Evolutionary conservation across 2,888 invertebrate species (phyloP).

Genomic region (Stegophylla sp.): DNA sequence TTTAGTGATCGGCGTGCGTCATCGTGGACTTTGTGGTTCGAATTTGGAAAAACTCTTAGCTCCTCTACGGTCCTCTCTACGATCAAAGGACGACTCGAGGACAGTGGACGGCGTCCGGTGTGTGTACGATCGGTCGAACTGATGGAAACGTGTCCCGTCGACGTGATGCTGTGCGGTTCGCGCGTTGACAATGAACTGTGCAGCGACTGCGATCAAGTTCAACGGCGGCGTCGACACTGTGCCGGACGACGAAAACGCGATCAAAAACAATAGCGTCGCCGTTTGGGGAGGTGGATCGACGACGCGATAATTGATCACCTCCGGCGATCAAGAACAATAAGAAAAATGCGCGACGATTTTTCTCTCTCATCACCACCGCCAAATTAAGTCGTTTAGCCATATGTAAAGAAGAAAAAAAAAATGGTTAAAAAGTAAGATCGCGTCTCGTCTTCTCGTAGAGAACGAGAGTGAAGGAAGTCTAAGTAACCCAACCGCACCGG

Average conservation of each 20-base stretch:
- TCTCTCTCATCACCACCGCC: conserved; percentile 23
- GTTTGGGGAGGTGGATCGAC: conserved; percentile 9
- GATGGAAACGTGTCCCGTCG: not conserved
- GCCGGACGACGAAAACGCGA: not conserved
- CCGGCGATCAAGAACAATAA: conserved; percentile 42
- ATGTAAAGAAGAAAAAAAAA: conserved; percentile 18
- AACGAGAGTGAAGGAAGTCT: conserved; percentile 12
- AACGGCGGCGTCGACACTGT: conserved; percentile 12
- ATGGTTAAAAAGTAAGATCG: no score
- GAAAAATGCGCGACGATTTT: conserved; percentile 32
- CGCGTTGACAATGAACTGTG: conserved; percentile 24
- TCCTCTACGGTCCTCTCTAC: no score
- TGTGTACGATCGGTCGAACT: no score
- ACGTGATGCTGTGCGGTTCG: not conserved
- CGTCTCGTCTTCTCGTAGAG: not conserved
- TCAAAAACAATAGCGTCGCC: conserved; percentile 31
- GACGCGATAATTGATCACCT: conserved; percentile 26
- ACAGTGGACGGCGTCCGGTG: no score
- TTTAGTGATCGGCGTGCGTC: no score
- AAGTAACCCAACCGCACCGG: conserved; percentile 19
- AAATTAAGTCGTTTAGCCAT: conserved; percentile 18
- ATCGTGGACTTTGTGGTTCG: no score
- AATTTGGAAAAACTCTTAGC: no score
- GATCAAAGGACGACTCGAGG: no score
- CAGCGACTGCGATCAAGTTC: conserved; percentile 39